Base-by-base conservation (phyloP, 2,797 vertebrate genomes). In the Darevskia mixta region DNA sequence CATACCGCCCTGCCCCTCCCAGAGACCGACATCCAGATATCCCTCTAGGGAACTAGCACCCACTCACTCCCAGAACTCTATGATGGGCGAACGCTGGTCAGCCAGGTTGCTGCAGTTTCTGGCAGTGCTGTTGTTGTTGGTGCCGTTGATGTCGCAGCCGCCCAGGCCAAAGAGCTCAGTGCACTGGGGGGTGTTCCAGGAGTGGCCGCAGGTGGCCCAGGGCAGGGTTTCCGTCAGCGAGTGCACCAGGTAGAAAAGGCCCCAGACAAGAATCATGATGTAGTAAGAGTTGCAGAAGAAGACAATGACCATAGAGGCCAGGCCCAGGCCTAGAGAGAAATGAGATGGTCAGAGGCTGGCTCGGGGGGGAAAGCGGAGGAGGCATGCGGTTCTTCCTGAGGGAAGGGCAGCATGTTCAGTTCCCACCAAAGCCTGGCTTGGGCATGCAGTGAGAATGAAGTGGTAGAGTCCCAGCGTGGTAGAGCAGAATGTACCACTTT, bases 271-370 rank as follows among this genome's bases (percentile, higher is more conserved):
- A 88, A 99, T 98, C 98, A 99, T 98, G 97, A 99, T 99, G 97
- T 99, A 99, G 96, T 99, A 99, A 25, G 98, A 98, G 97, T 99
- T 99, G 91, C 98, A 99, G 96, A 99, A 99, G 94, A 99, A 99
- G 94, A 99, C 98, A 1, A 99, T 99, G 82, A 99, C 99, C 98
- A 99, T 99, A 91, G 99, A 99, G 88, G 99, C 97, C 0, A 97
- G 97, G 73, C 99, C 99, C 86, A 99, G 96, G 93, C 99, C 98
- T 99, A 94, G 1, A 18, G 71, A 41, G 77, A 87, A 76, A 61
- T 13, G 23, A 69, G 3, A 8, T 6, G 27, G 67, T 92, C 79
- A 92, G 91, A 89, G 71, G 32, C 45, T 55, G 0, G 0, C 0
- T 0, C 76, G 49, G 66, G 15, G 7, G 38, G 38, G 58, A 49